Evolutionary conservation across 2,888 invertebrate genomes (phyloP).

Genomic region (Itoplectis maculator): DNA sequence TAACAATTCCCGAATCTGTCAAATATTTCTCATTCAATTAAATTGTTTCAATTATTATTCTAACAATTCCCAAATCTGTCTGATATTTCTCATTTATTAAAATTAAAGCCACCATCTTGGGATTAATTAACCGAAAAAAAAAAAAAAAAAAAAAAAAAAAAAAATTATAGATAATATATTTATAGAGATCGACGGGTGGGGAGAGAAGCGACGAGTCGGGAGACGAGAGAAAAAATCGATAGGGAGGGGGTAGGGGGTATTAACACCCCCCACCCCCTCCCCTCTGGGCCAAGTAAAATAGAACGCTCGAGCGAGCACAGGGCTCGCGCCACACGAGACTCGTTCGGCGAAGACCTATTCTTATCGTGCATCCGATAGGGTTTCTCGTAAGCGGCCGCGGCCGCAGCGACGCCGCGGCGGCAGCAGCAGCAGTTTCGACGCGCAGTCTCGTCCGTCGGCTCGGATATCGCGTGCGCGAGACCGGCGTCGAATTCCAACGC

Average conservation of each 20-base stretch:
- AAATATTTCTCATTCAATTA: too few species aligned
- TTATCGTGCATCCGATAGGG: constrained; percentile 42
- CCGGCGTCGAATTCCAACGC: not conserved
- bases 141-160: not conserved
- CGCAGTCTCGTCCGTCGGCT: constrained; percentile 22
- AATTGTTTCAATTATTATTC: too few species aligned
- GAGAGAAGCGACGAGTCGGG: not conserved
- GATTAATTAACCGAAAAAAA: too few species aligned
- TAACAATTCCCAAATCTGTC: too few species aligned
- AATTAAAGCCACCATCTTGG: too few species aligned
- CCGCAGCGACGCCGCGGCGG: too few species aligned
- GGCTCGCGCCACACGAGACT: constrained; percentile 6
- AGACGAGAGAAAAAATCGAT: constrained; percentile 34
- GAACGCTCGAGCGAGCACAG: constrained; percentile 30
- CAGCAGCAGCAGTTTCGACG: not conserved
- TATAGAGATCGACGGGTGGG: constrained; percentile 16
- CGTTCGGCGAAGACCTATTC: constrained; percentile 34
- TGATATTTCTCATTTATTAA: too few species aligned
- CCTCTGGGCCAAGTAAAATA: constrained; percentile 37
- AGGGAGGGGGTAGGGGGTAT: not conserved
- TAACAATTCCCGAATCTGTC: too few species aligned
- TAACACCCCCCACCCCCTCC: too few species aligned
- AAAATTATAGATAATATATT: constrained; percentile 23
- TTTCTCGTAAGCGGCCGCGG: constrained; percentile 26
- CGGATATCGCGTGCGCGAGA: not conserved